Conservation (phyloP, 2,888 invertebrate genomes). For the Leptopilina syphax region DNA sequence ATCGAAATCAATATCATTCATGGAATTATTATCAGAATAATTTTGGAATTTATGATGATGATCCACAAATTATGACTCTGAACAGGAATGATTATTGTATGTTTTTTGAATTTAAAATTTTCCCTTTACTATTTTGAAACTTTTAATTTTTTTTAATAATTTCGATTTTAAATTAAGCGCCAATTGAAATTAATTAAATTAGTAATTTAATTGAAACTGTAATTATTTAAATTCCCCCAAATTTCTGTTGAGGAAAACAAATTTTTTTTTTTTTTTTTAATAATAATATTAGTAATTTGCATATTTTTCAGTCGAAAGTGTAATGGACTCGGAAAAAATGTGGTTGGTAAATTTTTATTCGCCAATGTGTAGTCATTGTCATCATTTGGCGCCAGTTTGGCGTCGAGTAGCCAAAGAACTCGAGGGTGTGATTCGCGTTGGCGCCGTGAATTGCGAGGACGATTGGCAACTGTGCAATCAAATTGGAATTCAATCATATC, state of each 20-base stretch:
- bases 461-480: conserved; percentile 88
- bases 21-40: conserved; percentile 88
- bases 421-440: conserved; percentile 87
- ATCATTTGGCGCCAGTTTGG: conserved; percentile 90
- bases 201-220: not conserved
- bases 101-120: conserved; percentile 60
- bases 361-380: conserved; percentile 91
- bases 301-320: conserved; percentile 74
- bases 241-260: too few species aligned
- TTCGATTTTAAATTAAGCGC: not conserved
- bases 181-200: not conserved
- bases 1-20: conserved; percentile 85
- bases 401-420: conserved; percentile 86
- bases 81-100: conserved; percentile 87
- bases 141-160: not conserved
- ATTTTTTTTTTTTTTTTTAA: not conserved
- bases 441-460: conserved; percentile 93
- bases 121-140: not conserved
- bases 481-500: conserved; percentile 86
- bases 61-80: conserved; percentile 88
- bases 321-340: conserved; percentile 80
- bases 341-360: conserved; percentile 95
- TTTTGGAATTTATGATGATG: conserved; percentile 92
- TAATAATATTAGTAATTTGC: conserved; percentile 21
- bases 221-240: too few species aligned